phyloP scores from a whole-genome alignment of 2,888 invertebrate genomes.

The Hipparchia semele region DNA sequence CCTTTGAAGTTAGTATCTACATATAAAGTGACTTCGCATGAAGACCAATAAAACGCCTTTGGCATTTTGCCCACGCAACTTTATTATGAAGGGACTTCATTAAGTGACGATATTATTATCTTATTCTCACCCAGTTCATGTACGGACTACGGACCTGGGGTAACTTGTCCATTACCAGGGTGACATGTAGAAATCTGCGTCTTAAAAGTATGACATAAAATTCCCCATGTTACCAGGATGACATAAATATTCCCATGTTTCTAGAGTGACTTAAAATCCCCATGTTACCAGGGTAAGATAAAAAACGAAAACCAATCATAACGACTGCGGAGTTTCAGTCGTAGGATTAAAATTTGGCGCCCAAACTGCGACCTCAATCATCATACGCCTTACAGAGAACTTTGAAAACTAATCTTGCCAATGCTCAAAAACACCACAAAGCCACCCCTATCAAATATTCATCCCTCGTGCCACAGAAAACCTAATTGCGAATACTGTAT shows the following conservation, averaged over 20 bases:
- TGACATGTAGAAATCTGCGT: background rate
- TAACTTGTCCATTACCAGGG: no score
- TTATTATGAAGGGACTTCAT: slow-evolving; percentile 8
- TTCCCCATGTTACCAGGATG: no score
- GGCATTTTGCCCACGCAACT: slow-evolving; percentile 16
- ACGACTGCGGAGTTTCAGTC: background rate
- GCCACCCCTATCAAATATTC: slow-evolving; percentile 51
- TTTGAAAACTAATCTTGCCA: slow-evolving; percentile 25
- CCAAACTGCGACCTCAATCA: slow-evolving; percentile 15
- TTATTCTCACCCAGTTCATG: background rate
- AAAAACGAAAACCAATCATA: slow-evolving; percentile 4
- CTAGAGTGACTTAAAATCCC: background rate
- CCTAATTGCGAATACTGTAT: slow-evolving; percentile 44
- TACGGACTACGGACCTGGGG: background rate
- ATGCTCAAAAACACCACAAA: slow-evolving; percentile 35
- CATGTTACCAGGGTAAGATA: background rate
- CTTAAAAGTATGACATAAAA: background rate
- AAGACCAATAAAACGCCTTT: slow-evolving; percentile 12
- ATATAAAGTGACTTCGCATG: slow-evolving; percentile 15
- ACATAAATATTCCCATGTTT: background rate
- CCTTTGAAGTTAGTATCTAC: slow-evolving; percentile 21
- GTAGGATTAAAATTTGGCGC: slow-evolving; percentile 4
- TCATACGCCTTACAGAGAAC: slow-evolving; percentile 17
- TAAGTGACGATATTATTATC: slow-evolving; percentile 1
- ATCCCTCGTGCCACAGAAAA: slow-evolving; percentile 46